Conservation (phyloP, 2,797 vertebrate species). For the Muscicapa comitata region DNA sequence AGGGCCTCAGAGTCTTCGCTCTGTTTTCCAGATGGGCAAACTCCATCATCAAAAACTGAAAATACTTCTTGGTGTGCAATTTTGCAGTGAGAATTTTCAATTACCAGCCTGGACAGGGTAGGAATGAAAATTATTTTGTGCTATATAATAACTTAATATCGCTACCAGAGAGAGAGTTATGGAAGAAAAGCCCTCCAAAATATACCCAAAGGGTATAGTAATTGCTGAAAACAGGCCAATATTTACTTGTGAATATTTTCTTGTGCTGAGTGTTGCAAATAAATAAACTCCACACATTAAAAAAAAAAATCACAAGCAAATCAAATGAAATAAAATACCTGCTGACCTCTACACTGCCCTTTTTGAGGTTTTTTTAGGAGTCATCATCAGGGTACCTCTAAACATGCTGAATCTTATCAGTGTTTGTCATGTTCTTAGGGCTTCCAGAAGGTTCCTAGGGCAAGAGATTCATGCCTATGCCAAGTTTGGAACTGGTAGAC, state of each 20-base stretch:
- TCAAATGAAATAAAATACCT: not conserved
- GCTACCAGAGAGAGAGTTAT: not conserved
- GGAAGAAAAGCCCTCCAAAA: not conserved
- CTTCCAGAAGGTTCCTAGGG: not conserved
- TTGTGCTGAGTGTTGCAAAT: not conserved
- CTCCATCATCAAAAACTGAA: not conserved
- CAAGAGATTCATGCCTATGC: not conserved
- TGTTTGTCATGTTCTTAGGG: not conserved
- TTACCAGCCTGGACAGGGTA: not conserved
- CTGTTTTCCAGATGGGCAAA: conserved; percentile 54
- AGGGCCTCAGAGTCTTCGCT: not conserved
- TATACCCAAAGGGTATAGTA: not conserved
- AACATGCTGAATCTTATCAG: not conserved
- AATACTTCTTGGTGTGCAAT: not conserved
- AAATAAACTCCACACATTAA: not conserved
- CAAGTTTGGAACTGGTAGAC: not conserved
- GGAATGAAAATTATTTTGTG: not conserved
- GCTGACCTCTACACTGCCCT: not conserved
- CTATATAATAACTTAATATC: not conserved
- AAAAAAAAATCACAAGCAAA: not conserved
- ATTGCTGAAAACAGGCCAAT: not conserved
- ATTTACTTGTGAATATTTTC: not conserved
- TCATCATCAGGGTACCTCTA: not conserved
- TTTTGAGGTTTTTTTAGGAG: not conserved
- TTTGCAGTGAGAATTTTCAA: not conserved